Evolutionary conservation across 2,888 invertebrate species (phyloP).

Genomic region (Odontothrips loti): DNA sequence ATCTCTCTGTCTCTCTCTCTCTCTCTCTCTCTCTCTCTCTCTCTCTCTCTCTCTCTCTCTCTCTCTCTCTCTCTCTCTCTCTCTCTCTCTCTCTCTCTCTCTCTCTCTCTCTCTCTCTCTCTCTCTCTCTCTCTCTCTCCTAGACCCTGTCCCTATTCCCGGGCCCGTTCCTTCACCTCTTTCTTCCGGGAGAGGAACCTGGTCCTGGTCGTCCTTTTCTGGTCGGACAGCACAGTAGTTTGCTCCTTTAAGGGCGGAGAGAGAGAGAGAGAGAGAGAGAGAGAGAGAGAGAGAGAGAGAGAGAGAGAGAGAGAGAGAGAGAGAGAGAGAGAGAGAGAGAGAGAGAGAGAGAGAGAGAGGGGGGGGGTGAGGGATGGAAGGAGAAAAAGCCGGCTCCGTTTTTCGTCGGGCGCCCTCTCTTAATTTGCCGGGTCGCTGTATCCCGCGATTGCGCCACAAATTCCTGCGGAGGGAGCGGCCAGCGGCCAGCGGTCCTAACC

Average conservation of each 20-base stretch:
- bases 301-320: too few relatives aligned
- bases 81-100: slow-evolving; percentile 3
- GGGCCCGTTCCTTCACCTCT: not conserved
- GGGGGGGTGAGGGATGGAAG: too few relatives aligned
- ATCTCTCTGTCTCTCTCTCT: not conserved
- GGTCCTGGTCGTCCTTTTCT: not conserved
- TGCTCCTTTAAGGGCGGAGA: not conserved
- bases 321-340: too few relatives aligned
- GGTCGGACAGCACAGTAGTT: not conserved
- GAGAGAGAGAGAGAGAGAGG: too few relatives aligned
- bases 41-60: slow-evolving; percentile 21
- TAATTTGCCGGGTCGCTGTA: too few relatives aligned
- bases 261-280: not conserved
- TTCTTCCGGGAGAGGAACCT: not conserved
- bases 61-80: slow-evolving; percentile 13
- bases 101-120: slow-evolving; percentile 21
- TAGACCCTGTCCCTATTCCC: not conserved
- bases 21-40: slow-evolving; percentile 10
- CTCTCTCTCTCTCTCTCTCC: slow-evolving; percentile 20
- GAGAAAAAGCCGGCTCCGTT: too few relatives aligned
- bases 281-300: not conserved
- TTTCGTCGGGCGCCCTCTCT: too few relatives aligned
- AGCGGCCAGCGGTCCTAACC: too few relatives aligned
- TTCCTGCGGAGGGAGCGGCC: too few relatives aligned
- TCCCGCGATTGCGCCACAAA: too few relatives aligned